Base-by-base conservation (phyloP, 2,888 invertebrate genomes). In the Prosapia bicincta region DNA sequence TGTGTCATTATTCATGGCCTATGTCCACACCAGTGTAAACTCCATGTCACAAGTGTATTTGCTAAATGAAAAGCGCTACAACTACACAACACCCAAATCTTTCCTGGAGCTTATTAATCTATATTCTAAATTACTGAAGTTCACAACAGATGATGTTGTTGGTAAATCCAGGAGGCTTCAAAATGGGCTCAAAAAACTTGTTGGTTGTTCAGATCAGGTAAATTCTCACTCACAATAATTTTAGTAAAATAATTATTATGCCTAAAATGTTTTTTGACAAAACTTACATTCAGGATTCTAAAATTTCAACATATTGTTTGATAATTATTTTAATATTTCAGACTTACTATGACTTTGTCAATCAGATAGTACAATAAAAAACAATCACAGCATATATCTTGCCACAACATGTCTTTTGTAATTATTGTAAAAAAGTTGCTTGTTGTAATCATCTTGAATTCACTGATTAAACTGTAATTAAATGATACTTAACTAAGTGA, bases 61-160 rank as follows among this genome's bases (percentile, higher is more conserved):
- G 79, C 87, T 89, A 80, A 97, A 96, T 83, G 97, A 98, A 81
- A 91, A 91, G 65, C 89, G 97, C 3, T 96, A 96, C 85, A 98
- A 98, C 85, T 98, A 98, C 85, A 98, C 98, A 0, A 98, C 98
- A 0, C 98, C 98, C 0, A 98, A 98, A 86, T 94, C 96, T 0
- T 98, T 97, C 86, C 86, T 98, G 69, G 98, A 98, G 83, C 94
- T 96, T 83, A 97, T 98, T 77, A 90, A 92, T 13, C 86, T 98
- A 5, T 98, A 92, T 82, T 86, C 89, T 0, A 94, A 93, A 83
- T 85, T 94, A 6, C 84, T 94, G 26, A 88, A 85, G 24, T 90
- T 90, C 79, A 93, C 93, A 83, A 89, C 89, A 0, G 84, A 83
- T 7, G 91, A 93, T 74, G 88, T 96, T 68, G 89, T 90, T 80